A percentile compares a stretch with the other conserved stretches of the same genome.
Conservation (phyloP, 2,797 vertebrate species). For the Dallia pectoralis region DNA sequence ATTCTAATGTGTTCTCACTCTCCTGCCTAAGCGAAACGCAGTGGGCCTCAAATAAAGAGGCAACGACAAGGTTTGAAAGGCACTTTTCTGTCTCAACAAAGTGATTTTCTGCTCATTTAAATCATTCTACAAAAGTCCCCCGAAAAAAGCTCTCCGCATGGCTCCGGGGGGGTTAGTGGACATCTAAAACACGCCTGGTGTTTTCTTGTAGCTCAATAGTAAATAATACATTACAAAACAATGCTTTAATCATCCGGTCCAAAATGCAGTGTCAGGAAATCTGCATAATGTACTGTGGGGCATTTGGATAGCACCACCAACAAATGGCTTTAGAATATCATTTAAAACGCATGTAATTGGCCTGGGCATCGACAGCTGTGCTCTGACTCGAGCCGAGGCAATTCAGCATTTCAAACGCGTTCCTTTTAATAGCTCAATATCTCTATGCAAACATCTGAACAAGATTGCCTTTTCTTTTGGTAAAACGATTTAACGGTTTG, state of each 20-base stretch:
- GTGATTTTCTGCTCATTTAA: constrained; percentile 24
- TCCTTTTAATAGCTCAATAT: constrained; percentile 57
- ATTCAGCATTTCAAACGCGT: constrained; percentile 46
- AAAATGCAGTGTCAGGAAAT: constrained; percentile 62
- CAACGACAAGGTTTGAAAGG: constrained; percentile 1
- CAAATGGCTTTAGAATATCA: constrained; percentile 69
- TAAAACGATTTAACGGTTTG: constrained; percentile 57
- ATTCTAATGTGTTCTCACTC: constrained; percentile 13
- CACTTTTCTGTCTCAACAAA: constrained; percentile 28
- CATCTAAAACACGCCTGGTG: not conserved
- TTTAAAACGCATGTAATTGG: constrained; percentile 67
- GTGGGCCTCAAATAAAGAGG: not conserved
- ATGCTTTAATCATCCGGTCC: constrained; percentile 59
- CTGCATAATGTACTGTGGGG: constrained; percentile 57
- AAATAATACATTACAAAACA: constrained; percentile 63
- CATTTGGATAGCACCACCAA: constrained; percentile 64
- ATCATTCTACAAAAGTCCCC: constrained; percentile 27
- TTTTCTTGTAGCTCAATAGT: constrained; percentile 40
- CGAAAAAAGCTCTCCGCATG: constrained; percentile 14
- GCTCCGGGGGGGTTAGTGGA: not conserved
- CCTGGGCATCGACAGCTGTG: constrained; percentile 51
- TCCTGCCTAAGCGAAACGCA: not conserved
- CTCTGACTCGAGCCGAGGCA: constrained; percentile 39
- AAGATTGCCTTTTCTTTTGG: constrained; percentile 69
- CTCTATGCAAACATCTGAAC: constrained; percentile 58